phyloP scores from a whole-genome alignment of 1,140 invertebrate genomes.

The Neodiprion virginianus region DNA sequence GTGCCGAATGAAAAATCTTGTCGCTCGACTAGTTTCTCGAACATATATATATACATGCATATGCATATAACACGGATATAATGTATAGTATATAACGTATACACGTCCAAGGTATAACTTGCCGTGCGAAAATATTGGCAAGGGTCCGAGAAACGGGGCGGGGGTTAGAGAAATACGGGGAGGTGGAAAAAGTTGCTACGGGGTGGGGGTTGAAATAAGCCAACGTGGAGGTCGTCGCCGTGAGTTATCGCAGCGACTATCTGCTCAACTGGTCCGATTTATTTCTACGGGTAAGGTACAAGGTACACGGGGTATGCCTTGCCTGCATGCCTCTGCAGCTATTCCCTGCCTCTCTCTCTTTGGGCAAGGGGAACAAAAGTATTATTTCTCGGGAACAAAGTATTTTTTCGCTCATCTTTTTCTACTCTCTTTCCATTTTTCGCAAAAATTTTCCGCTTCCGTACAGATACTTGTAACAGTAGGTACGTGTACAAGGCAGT shows the following conservation, averaged over 20 bases:
- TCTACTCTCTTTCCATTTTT: no score
- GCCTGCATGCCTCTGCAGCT: no score
- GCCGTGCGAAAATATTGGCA: slow-evolving; percentile 41
- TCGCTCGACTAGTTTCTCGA: not conserved
- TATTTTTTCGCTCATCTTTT: slow-evolving; percentile 36
- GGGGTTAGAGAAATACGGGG: slow-evolving; percentile 28
- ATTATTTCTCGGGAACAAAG: slow-evolving; percentile 51
- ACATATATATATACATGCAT: not conserved
- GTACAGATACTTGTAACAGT: no score
- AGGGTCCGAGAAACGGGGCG: slow-evolving; percentile 29
- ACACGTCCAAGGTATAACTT: not conserved
- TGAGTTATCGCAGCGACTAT: slow-evolving; percentile 54
- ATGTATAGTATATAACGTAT: not conserved
- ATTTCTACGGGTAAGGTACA: slow-evolving; percentile 58
- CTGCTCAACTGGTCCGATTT: slow-evolving; percentile 55
- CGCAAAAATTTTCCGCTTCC: no score
- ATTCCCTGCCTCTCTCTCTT: no score
- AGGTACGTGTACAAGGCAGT: no score
- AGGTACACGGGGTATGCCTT: no score
- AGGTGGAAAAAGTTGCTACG: slow-evolving; percentile 30
- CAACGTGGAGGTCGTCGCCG: not conserved
- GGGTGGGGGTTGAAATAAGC: slow-evolving; percentile 15
- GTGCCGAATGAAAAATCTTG: no score
- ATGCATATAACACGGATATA: not conserved
- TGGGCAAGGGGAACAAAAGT: no score